Conservation (phyloP, 2,888 invertebrate species). For the Gari tellinella region DNA sequence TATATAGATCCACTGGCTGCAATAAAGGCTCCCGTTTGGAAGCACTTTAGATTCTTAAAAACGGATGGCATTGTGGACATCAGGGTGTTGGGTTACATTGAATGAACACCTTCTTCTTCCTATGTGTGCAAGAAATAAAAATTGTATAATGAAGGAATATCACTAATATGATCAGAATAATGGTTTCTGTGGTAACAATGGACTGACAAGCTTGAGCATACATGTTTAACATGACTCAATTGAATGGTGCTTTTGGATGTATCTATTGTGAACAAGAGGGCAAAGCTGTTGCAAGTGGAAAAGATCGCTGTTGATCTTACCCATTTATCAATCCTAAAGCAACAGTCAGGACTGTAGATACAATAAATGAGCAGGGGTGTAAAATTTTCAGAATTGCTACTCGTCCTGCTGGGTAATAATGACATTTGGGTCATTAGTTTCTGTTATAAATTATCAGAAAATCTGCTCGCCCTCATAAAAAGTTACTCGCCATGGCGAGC, state of each 20-base stretch:
- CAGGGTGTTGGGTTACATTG: slow-evolving; percentile 12
- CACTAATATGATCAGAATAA: slow-evolving; percentile 8
- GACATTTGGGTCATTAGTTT: no score
- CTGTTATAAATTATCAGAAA: no score
- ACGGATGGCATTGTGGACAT: no score
- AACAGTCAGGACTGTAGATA: slow-evolving; percentile 7
- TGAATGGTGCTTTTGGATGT: slow-evolving; percentile 25
- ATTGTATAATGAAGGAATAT: slow-evolving; percentile 12
- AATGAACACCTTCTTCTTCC: slow-evolving; percentile 5
- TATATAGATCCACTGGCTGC: no score
- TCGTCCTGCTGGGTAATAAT: no score
- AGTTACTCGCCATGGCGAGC: no score
- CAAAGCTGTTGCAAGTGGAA: slow-evolving; percentile 2
- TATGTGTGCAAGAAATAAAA: background rate
- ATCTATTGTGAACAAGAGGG: slow-evolving; percentile 22
- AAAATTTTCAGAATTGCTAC: no score
- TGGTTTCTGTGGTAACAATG: slow-evolving; percentile 16
- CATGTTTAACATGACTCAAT: slow-evolving; percentile 28
- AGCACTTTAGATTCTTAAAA: no score
- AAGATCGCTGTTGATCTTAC: slow-evolving; percentile 10
- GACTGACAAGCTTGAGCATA: slow-evolving; percentile 25
- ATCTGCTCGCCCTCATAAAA: no score
- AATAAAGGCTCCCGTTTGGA: no score
- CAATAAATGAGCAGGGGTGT: slow-evolving; percentile 8
- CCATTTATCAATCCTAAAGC: background rate